Evolutionary conservation across 2,797 vertebrate genomes (phyloP).

Genomic region (Crenichthys baileyi): DNA sequence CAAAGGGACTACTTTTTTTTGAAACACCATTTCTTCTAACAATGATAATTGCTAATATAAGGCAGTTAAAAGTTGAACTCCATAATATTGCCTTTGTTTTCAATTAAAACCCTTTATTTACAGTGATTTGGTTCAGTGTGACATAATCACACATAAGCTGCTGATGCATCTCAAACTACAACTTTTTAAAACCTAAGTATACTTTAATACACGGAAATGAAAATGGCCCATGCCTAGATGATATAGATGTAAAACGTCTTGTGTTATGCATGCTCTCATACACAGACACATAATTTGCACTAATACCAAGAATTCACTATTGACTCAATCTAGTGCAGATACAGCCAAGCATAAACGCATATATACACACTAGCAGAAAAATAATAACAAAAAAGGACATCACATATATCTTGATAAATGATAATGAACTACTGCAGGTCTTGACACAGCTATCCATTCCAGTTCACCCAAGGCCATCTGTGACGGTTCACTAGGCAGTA

Average conservation of each 20-base stretch:
- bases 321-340: slow-evolving; percentile 12
- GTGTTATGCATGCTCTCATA: slow-evolving; percentile 36
- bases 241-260: background rate
- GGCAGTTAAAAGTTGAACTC: background rate
- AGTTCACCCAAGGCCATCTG: slow-evolving; percentile 64
- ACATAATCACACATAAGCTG: background rate
- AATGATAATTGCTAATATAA: background rate
- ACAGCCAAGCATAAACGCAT: slow-evolving; percentile 15
- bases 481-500: slow-evolving; percentile 53
- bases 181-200: background rate
- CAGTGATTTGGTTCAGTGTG: background rate
- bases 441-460: slow-evolving; percentile 50
- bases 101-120: background rate
- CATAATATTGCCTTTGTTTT: background rate
- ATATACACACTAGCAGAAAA: background rate
- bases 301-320: slow-evolving; percentile 15
- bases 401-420: slow-evolving; percentile 37
- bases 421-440: slow-evolving; percentile 44
- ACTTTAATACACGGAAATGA: background rate
- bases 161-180: background rate
- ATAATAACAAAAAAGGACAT: background rate
- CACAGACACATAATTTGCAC: slow-evolving; percentile 16
- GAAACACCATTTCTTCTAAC: background rate
- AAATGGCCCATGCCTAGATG: background rate
- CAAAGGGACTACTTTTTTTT: background rate